phyloP scores from a whole-genome alignment of 1,140 invertebrate species.

The Apis florea region DNA sequence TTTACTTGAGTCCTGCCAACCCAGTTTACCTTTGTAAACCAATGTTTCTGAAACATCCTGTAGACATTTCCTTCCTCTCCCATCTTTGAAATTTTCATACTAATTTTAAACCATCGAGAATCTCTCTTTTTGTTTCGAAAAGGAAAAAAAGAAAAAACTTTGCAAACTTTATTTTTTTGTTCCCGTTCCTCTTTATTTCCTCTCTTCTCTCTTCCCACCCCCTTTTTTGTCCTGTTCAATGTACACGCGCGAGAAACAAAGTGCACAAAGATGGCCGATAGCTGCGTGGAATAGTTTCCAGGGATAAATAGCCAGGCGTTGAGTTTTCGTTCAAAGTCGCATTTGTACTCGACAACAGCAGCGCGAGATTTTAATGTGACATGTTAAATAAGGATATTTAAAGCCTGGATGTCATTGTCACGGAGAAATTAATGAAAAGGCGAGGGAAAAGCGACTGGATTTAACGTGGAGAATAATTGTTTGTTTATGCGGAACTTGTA shows the following conservation, averaged over 20 bases:
- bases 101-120: not conserved
- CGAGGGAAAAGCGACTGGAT: not conserved
- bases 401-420: slow-evolving; percentile 5
- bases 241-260: not conserved
- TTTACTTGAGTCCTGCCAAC: not conserved
- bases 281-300: not conserved
- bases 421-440: slow-evolving; percentile 27
- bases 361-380: slow-evolving; percentile 25
- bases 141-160: not conserved
- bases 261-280: not conserved
- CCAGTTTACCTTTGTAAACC: not conserved
- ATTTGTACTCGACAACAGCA: slow-evolving; percentile 5
- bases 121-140: not conserved
- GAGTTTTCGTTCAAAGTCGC: not conserved
- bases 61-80: not conserved
- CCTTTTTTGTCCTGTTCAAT: not conserved
- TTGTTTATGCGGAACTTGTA: not conserved
- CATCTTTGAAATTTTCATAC: not conserved
- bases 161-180: not conserved
- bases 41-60: not conserved
- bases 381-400: slow-evolving; percentile 12
- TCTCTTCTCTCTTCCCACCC: too few species aligned
- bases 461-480: slow-evolving; percentile 4
- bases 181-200: not conserved
- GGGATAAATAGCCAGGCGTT: not conserved